Base-by-base conservation (phyloP, 2,113 vertebrate genomes). In the Pedionomus torquatus region DNA sequence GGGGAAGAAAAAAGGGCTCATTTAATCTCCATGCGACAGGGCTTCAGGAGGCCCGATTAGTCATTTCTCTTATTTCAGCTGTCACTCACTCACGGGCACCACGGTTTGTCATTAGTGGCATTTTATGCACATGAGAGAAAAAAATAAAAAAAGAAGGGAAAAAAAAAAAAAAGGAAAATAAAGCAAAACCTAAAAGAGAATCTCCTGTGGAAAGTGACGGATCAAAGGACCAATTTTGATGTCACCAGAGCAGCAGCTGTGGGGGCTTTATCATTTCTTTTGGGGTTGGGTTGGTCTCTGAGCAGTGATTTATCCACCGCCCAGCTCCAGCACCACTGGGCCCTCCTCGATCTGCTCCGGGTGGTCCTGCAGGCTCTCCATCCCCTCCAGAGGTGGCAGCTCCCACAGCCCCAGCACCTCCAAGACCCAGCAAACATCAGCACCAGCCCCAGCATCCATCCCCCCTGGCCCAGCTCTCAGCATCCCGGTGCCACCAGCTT, bases 21-120 rank as follows among this genome's bases (percentile, higher is more conserved):
- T 97, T 98, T 98, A 98, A 98, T 98, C 98, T 98, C 97, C 97
- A 77, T 88, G 96, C 30, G 95, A 98, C 96, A 93, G 97, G 97
- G 96, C 97, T 97, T 97, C 97, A 96, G 97, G 97, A 98, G 97
- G 97, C 95, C 97, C 19, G 95, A 98, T 98, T 98, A 98, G 96
- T 97, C 97, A 95, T 94, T 98, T 97, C 98, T 98, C 98, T 98
- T 98, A 98, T 98, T 98, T 97, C 97, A 98, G 97, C 98, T 98
- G 98, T 98, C 99, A 98, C 97, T 99, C 98, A 99, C 83, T 91
- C 94, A 61, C n/a, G 87, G 97, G 96, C 95, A 90, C 97, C 93
- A 93, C 91, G 70, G 98, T 98, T 98, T 98, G 98, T 98, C 98
- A 98, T 99, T 98, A 98, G 96, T 55, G 74, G 94, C 55, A 98